Base-by-base conservation (phyloP, 1,140 invertebrate genomes). In the Drosophila murphyi region DNA sequence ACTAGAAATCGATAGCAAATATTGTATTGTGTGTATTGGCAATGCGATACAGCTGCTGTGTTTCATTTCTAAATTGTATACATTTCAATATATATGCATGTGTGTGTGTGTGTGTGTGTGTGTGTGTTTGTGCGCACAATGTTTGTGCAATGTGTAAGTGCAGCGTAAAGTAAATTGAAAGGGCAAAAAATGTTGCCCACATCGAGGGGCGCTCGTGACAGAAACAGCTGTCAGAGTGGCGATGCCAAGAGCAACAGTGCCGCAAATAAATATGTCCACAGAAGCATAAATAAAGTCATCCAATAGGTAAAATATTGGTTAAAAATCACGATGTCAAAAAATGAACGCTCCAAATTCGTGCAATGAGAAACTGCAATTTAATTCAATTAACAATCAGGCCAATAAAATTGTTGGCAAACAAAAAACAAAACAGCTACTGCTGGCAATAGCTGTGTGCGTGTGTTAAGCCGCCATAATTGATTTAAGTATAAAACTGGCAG, bases 1-100 rank as follows among this genome's bases (percentile, higher is more conserved):
- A 62, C 43, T 59, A 82, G 87, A 87, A 87, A 87, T 87, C 82
- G 79, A 87, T 87, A 50, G 67, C 52, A 82, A 77, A 79, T 82
- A 72, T 57, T 55, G 52, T 86, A 20, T 20, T 20, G 20, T 20
- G 69, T 68, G 56, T 57, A 72, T 75, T 54, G 65, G 39, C 7
- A 43, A 55, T 35, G 59, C n/a, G 20, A 63, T 63, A 60, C 59
- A 34, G 64, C 34, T 51, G 64, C 34, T 51, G 55, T 50, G 72
- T 57, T 48, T 20, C 48, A 59, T 70, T 80, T 70, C 70, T 83
- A 70, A 64, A 82, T 48, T 50, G 28, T 43, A 55, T 45, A 64
- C 39, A 32, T 37, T 20, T 20, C 20, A 20, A 67, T 47, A 59
- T 60, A 56, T 28, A 12, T 29, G 10, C 59, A 8, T 5, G 2